A percentile compares a stretch with the other conserved stretches of the same genome.
phyloP scores from a whole-genome alignment of 2,797 vertebrate species.

The Erpetoichthys calabaricus region DNA sequence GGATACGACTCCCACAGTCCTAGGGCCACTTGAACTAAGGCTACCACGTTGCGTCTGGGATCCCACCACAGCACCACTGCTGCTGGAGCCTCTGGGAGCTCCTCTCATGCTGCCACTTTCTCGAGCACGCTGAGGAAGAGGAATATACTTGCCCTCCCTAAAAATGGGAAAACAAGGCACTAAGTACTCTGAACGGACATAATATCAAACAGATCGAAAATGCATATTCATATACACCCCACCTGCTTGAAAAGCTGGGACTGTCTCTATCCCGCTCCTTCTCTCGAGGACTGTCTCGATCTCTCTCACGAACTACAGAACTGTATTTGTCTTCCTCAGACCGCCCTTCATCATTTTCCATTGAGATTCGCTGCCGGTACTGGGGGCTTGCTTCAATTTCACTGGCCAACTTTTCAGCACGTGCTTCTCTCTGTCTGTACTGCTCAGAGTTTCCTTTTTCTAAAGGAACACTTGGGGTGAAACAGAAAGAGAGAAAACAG shows the following conservation, averaged over 20 bases:
- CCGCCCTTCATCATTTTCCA: constrained; percentile 79
- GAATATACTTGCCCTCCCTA: constrained; percentile 79
- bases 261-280: constrained; percentile 52
- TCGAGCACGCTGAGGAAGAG: constrained; percentile 73
- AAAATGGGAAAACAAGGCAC: constrained; percentile 5
- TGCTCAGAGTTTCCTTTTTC: constrained; percentile 70
- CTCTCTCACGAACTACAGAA: constrained; percentile 58
- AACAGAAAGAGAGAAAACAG: no score
- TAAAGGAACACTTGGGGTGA: constrained; percentile 56
- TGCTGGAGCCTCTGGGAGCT: constrained; percentile 44
- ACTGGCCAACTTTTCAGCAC: constrained; percentile 66
- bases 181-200: not conserved
- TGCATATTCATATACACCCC: not conserved
- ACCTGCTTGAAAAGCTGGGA: constrained; percentile 34
- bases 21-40: not conserved
- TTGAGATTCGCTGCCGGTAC: constrained; percentile 61
- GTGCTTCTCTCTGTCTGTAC: constrained; percentile 70
- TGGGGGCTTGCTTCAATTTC: constrained; percentile 82
- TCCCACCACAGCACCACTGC: constrained; percentile 25
- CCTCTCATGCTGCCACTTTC: constrained; percentile 31
- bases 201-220: no score
- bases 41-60: constrained; percentile 34
- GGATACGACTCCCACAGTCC: no score
- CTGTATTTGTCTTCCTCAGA: constrained; percentile 80
- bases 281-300: constrained; percentile 20